Evolutionary conservation across 2,113 vertebrate species (phyloP).

Genomic region (Lutjanus erythropterus): DNA sequence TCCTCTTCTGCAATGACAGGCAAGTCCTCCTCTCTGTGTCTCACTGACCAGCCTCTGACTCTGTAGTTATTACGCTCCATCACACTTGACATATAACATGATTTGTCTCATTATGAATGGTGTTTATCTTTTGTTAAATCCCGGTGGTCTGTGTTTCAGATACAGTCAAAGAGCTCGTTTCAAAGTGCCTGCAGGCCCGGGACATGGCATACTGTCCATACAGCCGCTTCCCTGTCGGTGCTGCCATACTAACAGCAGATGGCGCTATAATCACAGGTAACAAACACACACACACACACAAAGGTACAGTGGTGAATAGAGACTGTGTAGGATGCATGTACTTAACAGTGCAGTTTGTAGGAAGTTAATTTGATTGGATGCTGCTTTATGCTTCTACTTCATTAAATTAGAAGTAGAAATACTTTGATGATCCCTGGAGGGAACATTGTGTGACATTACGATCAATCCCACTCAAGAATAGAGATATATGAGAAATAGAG

Average conservation of each 20-base stretch:
- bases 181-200: slow-evolving; percentile 87
- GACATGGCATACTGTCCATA: slow-evolving; percentile 92
- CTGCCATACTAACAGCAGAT: slow-evolving; percentile 87
- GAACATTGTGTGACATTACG: no score
- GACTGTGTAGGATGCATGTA: no score
- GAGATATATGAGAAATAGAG: no score
- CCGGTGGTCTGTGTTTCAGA: slow-evolving; percentile 48
- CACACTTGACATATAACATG: accelerated
- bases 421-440: no score
- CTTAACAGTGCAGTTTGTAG: not conserved
- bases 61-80: no score
- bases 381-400: not conserved
- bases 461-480: no score
- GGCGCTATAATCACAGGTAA: slow-evolving; percentile 92
- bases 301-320: not conserved
- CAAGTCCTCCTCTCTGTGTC: slow-evolving; percentile 31
- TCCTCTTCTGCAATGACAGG: slow-evolving; percentile 69
- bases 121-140: not conserved
- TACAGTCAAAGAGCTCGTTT: slow-evolving; percentile 83
- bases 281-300: not conserved
- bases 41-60: not conserved
- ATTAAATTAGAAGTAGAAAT: no score
- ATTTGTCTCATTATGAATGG: not conserved
- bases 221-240: slow-evolving; percentile 92
- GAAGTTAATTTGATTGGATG: not conserved